Evolutionary conservation across 2,888 invertebrate species (phyloP).

Genomic region (Drosophila ezoana): DNA sequence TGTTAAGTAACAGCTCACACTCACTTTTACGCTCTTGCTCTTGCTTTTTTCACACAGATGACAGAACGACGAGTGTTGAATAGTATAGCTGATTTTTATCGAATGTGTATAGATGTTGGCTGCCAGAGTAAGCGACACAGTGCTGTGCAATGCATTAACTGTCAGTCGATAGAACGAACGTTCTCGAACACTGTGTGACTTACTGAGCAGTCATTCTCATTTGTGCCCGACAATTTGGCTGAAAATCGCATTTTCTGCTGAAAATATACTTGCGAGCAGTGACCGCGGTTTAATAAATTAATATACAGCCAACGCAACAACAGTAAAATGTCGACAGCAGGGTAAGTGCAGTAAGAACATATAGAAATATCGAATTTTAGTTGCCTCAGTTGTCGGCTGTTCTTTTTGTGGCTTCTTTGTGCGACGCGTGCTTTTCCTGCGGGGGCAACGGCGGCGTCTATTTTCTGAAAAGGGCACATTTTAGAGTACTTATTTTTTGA

Average conservation of each 20-base stretch:
- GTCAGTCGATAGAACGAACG: conserved; percentile 38
- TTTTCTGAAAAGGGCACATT: conserved; percentile 36
- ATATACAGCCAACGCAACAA: conserved; percentile 40
- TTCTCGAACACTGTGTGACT: conserved; percentile 55
- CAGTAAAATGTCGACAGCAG: conserved; percentile 75
- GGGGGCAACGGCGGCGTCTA: conserved; percentile 61
- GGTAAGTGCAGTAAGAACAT: conserved; percentile 66
- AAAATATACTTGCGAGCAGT: conserved; percentile 39
- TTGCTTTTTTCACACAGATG: conserved; percentile 64
- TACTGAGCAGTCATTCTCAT: conserved; percentile 56
- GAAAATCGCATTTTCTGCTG: conserved; percentile 63
- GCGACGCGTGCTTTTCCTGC: conserved; percentile 70
- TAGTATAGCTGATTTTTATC: not conserved
- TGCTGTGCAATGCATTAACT: conserved; percentile 34
- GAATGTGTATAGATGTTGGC: conserved; percentile 1
- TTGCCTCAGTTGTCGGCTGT: conserved; percentile 6
- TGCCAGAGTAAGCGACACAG: conserved; percentile 11
- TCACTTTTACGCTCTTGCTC: conserved; percentile 67
- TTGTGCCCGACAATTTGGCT: conserved; percentile 60
- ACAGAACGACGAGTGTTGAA: conserved; percentile 39
- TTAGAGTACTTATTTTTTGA: conserved; percentile 9
- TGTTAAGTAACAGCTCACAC: conserved; percentile 79
- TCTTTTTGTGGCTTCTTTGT: conserved; percentile 72
- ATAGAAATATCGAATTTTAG: conserved; percentile 3
- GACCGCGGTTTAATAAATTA: conserved; percentile 37